Evolutionary conservation across 2,888 invertebrate species (phyloP).

Genomic region (Lordiphosa fenestrarum): DNA sequence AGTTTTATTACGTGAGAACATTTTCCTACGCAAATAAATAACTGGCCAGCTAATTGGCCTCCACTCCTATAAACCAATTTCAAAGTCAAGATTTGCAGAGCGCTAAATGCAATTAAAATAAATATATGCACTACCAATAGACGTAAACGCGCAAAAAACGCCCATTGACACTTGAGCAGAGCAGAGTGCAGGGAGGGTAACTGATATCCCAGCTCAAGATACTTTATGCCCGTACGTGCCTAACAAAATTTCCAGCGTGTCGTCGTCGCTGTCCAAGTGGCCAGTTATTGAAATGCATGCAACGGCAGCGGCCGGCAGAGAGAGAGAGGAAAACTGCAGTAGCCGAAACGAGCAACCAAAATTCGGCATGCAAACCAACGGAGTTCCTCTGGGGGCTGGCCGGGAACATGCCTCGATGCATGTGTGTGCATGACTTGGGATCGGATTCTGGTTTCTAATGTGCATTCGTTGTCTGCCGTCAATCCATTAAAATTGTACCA

Average conservation of each 20-base stretch:
- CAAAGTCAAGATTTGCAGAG: conserved; percentile 25
- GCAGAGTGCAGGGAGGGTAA: conserved; percentile 23
- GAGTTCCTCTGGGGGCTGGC: conserved; percentile 6
- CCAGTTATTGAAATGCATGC: conserved; percentile 56
- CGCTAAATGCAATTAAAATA: conserved; percentile 64
- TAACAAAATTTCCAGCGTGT: conserved; percentile 31
- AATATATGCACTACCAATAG: conserved; percentile 55
- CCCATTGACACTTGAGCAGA: conserved; percentile 29
- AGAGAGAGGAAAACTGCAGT: conserved; percentile 48
- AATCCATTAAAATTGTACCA: conserved; percentile 66
- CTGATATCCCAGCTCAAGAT: conserved; percentile 55
- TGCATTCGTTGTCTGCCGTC: conserved; percentile 68
- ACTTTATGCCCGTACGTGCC: conserved; percentile 61
- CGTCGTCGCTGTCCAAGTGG: conserved; percentile 35
- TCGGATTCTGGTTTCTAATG: conserved; percentile 51
- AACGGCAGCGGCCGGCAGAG: too few relatives aligned
- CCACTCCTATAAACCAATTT: conserved; percentile 21
- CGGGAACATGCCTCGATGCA: conserved; percentile 31
- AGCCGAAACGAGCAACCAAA: conserved; percentile 38
- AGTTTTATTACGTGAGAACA: conserved; percentile 7
- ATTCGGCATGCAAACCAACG: conserved; percentile 48
- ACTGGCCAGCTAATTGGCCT: conserved; percentile 5
- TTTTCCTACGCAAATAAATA: conserved; percentile 3
- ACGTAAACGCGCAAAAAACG: conserved; percentile 21
- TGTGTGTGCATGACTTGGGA: conserved; percentile 53